Evolutionary conservation across 1,140 invertebrate genomes (phyloP).

Genomic region (Trachelipus rathkii): DNA sequence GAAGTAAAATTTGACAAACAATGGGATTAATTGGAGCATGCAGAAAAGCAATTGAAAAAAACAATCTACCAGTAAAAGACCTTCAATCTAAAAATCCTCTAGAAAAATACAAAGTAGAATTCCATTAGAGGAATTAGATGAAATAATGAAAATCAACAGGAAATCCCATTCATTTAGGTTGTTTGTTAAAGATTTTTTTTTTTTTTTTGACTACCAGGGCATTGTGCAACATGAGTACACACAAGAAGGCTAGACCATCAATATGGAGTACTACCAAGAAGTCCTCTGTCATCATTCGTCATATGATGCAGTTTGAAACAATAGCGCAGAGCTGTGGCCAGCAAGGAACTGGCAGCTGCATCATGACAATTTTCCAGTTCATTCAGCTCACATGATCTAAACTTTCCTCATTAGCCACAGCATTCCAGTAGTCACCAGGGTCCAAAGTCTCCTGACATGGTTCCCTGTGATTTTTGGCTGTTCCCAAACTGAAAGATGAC

Average conservation of each 20-base stretch:
- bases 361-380: slow-evolving; percentile 48
- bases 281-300: slow-evolving; percentile 31
- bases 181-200: too few relatives aligned
- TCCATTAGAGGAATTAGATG: too few relatives aligned
- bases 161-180: too few relatives aligned
- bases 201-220: too few relatives aligned
- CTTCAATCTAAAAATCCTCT: too few relatives aligned
- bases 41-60: too few relatives aligned
- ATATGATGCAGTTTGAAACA: slow-evolving; percentile 37
- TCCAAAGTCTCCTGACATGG: slow-evolving; percentile 48
- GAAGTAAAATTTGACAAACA: too few relatives aligned
- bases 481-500: neutral
- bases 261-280: slow-evolving; percentile 39
- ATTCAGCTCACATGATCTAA: slow-evolving; percentile 41
- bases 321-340: slow-evolving; percentile 38
- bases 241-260: slow-evolving; percentile 37
- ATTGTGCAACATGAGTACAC: slow-evolving; percentile 38
- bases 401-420: slow-evolving; percentile 45
- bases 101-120: too few relatives aligned
- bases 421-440: slow-evolving; percentile 45
- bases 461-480: neutral
- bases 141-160: too few relatives aligned
- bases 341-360: slow-evolving; percentile 46
- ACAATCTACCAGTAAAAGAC: too few relatives aligned
- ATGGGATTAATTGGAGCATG: too few relatives aligned